A percentile compares a stretch with the other conserved stretches of the same genome.
These are phyloP conservation scores for Lycaon pictus DNA, from an alignment of 2,113 vertebrate genomes.

Conservation along the genomic window DNA sequence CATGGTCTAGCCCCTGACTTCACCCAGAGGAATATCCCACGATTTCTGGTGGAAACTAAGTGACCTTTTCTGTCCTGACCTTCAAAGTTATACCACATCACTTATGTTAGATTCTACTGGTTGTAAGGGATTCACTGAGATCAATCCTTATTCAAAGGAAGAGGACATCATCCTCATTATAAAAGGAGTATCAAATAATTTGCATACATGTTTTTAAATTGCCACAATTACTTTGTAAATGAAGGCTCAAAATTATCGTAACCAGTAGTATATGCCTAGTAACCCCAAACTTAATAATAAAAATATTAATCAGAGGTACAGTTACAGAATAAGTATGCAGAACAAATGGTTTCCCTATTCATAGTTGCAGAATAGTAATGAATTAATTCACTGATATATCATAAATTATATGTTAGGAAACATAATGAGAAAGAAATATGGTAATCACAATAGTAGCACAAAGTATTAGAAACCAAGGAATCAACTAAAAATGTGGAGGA, in stretches of 20 bases:
- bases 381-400: neutral
- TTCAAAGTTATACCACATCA: neutral
- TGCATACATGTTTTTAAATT: neutral
- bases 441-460: neutral
- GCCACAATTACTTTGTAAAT: constrained; percentile 6
- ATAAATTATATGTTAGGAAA: constrained; percentile 1
- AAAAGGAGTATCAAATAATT: neutral
- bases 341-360: constrained; percentile 13
- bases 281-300: neutral
- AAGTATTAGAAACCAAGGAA: neutral
- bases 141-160: neutral
- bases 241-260: constrained; percentile 16
- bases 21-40: neutral
- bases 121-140: neutral
- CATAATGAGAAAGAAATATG: constrained; percentile 26
- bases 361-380: neutral
- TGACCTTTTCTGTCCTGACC: neutral
- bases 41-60: neutral
- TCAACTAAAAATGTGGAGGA: neutral
- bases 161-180: neutral
- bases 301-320: neutral
- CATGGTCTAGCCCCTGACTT: neutral
- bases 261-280: neutral
- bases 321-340: constrained; percentile 53
- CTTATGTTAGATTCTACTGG: neutral